Conservation (phyloP, 2,113 vertebrate species). For the Rhineura floridana region DNA sequence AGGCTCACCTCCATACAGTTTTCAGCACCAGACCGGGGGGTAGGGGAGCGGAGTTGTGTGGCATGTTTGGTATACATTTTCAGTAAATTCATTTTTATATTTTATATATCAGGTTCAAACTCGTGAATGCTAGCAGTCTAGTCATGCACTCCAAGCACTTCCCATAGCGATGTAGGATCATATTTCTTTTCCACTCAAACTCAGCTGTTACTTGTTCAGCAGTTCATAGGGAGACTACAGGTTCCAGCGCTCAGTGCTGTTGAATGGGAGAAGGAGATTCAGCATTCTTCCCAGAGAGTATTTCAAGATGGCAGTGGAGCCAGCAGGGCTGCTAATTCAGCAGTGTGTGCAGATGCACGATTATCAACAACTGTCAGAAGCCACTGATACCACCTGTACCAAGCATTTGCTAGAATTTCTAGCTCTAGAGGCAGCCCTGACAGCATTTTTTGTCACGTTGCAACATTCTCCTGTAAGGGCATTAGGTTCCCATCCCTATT, state of each 20-base stretch:
- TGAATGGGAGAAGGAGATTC: no score
- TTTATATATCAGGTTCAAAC: conserved; percentile 56
- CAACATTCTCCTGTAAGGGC: background rate
- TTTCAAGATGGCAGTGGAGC: background rate
- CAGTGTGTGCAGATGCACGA: no score
- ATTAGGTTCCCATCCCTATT: background rate
- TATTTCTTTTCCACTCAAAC: background rate
- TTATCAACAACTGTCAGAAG: background rate
- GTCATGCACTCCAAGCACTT: conserved; percentile 31
- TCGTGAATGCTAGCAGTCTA: conserved; percentile 30
- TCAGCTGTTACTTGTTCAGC: background rate
- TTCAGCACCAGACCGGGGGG: no score
- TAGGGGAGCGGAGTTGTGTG: no score
- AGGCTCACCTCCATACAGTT: no score
- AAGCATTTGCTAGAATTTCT: background rate
- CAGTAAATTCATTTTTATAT: conserved; percentile 42
- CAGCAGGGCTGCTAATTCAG: background rate
- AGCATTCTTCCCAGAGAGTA: background rate
- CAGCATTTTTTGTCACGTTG: background rate
- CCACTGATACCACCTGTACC: background rate
- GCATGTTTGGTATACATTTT: conserved; percentile 68
- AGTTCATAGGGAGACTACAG: background rate
- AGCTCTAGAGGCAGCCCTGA: background rate
- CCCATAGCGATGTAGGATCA: conserved; percentile 18
- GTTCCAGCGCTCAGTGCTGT: background rate